These are phyloP conservation scores for Xestia sexstrigata DNA, from an alignment of 2,888 invertebrate species.

Conservation along the genomic window DNA sequence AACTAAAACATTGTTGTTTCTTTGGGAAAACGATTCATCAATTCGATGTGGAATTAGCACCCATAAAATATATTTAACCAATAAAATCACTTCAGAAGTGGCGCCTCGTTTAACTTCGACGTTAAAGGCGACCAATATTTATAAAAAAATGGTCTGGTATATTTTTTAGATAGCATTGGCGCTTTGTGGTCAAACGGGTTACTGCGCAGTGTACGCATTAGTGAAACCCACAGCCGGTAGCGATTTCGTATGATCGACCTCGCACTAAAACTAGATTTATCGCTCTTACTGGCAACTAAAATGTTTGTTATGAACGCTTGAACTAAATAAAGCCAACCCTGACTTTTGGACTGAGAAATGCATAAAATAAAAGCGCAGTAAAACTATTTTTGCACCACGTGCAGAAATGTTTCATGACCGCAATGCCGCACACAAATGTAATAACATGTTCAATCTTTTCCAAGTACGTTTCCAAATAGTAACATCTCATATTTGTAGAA, in stretches of 20 bases:
- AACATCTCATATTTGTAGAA: constrained; percentile 21
- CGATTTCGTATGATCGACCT: constrained; percentile 79
- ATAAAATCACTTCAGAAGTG: constrained; percentile 19
- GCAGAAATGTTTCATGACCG: constrained; percentile 43
- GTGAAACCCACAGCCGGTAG: constrained; percentile 74
- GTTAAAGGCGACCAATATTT: constrained; percentile 30
- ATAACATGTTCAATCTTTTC: constrained; percentile 34
- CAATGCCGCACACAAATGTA: constrained; percentile 7
- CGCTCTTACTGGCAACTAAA: constrained; percentile 76
- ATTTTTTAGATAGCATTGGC: constrained; percentile 48
- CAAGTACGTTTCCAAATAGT: constrained; percentile 25
- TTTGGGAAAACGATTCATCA: constrained; percentile 14
- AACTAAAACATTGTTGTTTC: constrained; percentile 25
- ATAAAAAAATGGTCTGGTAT: constrained; percentile 24
- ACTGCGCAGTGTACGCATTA: constrained; percentile 58
- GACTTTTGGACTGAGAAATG: constrained; percentile 64
- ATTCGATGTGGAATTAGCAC: constrained; percentile 21
- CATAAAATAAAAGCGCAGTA: constrained; percentile 50
- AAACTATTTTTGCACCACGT: constrained; percentile 49
- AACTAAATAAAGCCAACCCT: constrained; percentile 67
- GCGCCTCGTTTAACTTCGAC: constrained; percentile 17
- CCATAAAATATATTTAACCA: constrained; percentile 18
- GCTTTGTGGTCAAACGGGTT: constrained; percentile 62
- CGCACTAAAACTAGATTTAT: constrained; percentile 85
- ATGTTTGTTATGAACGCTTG: constrained; percentile 70